Percentiles rank a stretch among this genome's conserved stretches.
phyloP scores from a whole-genome alignment of 2,888 invertebrate species.

The Frankliniella intonsa region DNA sequence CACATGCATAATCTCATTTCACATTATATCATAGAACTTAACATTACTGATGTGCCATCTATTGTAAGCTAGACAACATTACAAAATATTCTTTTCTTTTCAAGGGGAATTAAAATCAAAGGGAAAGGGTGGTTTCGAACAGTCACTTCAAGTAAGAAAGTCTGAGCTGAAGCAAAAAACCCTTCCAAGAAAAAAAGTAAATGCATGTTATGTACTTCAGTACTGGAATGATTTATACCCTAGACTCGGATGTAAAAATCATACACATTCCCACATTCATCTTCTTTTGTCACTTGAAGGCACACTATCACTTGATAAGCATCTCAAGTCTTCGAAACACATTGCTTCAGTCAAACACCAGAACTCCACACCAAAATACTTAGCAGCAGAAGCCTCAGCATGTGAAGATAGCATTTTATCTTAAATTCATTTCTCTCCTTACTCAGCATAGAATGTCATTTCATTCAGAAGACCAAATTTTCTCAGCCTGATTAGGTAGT shows the following conservation, averaged over 20 bases:
- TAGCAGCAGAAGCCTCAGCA: constrained; percentile 1
- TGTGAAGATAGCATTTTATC: background rate
- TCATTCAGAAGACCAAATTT: background rate
- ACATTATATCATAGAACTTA: background rate
- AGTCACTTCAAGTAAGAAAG: background rate
- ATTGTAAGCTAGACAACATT: background rate
- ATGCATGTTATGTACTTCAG: background rate
- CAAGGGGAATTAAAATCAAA: background rate
- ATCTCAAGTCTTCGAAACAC: background rate
- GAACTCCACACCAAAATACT: background rate
- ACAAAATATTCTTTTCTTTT: background rate
- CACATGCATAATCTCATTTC: constrained; percentile 6
- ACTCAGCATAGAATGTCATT: background rate
- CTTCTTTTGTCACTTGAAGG: constrained; percentile 15
- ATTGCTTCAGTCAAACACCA: background rate
- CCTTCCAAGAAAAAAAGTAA: background rate
- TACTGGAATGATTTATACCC: background rate
- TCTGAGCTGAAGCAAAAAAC: background rate
- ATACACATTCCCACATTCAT: constrained; percentile 1
- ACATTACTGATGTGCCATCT: background rate
- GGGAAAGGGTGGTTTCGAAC: background rate
- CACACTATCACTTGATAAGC: constrained; percentile 7
- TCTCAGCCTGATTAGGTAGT: too few species aligned
- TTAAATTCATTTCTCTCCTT: too few species aligned
- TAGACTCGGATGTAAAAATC: background rate